Conservation (phyloP, 2,888 invertebrate species). For the Leptopterna dolabrata region DNA sequence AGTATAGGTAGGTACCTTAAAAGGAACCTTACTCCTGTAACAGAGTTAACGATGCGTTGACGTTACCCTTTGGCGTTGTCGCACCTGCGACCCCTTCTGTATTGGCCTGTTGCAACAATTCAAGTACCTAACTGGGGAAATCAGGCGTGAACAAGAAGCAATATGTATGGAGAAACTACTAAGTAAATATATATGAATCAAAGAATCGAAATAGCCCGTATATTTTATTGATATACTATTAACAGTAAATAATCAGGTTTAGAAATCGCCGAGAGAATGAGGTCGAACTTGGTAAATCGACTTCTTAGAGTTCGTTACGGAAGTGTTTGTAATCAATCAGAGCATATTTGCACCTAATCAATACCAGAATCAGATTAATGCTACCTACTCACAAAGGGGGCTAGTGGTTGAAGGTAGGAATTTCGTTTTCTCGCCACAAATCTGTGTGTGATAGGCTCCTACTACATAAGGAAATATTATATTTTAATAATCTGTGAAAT, state of each 20-base stretch:
- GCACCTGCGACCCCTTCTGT: not conserved
- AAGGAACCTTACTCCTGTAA: not conserved
- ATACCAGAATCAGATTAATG: not conserved
- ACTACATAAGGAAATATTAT: constrained; percentile 44
- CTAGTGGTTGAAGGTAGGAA: constrained; percentile 3
- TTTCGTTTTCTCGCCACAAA: constrained; percentile 40
- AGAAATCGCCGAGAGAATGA: constrained; percentile 2
- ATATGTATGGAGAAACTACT: not conserved
- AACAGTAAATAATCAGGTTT: not conserved
- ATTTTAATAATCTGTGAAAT: constrained; percentile 44
- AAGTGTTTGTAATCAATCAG: no score
- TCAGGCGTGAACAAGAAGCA: no score
- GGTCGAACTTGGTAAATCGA: not conserved
- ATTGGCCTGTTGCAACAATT: not conserved
- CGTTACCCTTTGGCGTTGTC: not conserved
- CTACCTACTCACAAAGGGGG: not conserved
- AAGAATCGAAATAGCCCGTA: not conserved
- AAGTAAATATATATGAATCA: not conserved
- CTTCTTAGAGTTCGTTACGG: not conserved
- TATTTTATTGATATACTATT: not conserved
- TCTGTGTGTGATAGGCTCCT: constrained; percentile 45
- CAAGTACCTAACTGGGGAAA: not conserved
- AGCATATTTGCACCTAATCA: not conserved
- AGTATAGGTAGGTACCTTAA: no score
- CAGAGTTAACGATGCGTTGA: not conserved